Evolutionary conservation across 2,113 vertebrate genomes (phyloP).

Genomic region (Campylorhamphus procurvoides): DNA sequence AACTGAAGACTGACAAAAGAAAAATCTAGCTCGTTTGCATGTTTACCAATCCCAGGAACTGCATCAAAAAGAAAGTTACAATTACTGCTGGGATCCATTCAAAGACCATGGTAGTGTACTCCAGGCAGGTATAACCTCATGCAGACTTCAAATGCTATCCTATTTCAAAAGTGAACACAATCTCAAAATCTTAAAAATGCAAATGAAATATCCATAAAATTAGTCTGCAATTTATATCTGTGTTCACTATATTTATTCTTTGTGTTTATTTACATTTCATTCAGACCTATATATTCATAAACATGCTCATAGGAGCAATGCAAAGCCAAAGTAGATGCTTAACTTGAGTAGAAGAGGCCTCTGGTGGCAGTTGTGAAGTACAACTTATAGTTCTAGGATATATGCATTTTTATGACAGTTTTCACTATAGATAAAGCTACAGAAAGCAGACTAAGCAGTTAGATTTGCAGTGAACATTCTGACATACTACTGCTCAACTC

Average conservation of each 20-base stretch:
- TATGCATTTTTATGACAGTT: neutral
- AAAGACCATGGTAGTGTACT: neutral
- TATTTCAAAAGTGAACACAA: neutral
- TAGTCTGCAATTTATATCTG: neutral
- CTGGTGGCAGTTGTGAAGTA: slow-evolving; percentile 51
- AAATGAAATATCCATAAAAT: neutral
- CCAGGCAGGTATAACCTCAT: neutral
- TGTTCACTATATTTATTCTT: neutral
- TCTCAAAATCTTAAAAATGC: neutral
- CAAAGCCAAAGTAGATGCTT: neutral
- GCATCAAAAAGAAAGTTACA: neutral
- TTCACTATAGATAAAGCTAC: neutral
- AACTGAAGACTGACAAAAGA: neutral
- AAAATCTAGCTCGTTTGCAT: neutral
- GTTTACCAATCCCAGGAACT: neutral
- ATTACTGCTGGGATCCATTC: neutral
- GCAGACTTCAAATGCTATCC: neutral
- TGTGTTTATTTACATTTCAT: neutral
- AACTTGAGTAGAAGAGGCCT: slow-evolving; percentile 68
- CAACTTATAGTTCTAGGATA: neutral
- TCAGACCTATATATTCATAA: neutral
- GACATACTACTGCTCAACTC: neutral
- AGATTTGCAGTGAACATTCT: neutral
- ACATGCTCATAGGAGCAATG: neutral
- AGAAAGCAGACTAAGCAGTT: neutral